phyloP scores from a whole-genome alignment of 2,113 vertebrate genomes.

The Rafetus swinhoei region DNA sequence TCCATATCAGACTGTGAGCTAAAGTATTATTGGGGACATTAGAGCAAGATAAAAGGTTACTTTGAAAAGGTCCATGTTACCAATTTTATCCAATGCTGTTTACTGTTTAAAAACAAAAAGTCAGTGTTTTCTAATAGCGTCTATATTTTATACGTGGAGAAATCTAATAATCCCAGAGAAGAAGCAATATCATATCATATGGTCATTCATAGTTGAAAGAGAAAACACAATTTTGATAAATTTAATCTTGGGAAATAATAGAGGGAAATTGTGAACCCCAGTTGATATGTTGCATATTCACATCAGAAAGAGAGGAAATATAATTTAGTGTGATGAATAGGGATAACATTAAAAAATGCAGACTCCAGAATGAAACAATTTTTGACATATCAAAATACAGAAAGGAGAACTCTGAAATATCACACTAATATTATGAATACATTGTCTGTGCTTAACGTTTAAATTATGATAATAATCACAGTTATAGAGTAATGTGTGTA shows the following conservation, averaged over 20 bases:
- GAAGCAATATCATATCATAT: constrained; percentile 1
- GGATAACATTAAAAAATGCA: constrained; percentile 5
- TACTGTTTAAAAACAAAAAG: constrained; percentile 25
- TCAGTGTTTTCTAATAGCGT: constrained; percentile 29
- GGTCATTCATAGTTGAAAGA: constrained; percentile 30
- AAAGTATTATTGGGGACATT: constrained; percentile 42
- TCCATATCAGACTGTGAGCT: constrained; percentile 37
- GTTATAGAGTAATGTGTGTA: accelerated
- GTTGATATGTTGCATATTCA: not conserved
- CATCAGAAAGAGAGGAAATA: constrained; percentile 1
- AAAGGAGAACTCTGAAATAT: not conserved
- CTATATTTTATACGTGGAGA: constrained; percentile 34
- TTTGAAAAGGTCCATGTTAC: constrained; percentile 50
- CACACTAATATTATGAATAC: not conserved
- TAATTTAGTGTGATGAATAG: constrained; percentile 28
- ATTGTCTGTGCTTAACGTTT: not conserved
- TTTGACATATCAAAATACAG: not conserved
- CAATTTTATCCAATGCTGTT: constrained; percentile 41
- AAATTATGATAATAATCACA: not conserved
- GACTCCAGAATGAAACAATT: not conserved
- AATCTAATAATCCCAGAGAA: constrained; percentile 45
- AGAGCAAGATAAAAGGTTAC: constrained; percentile 7
- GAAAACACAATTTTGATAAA: constrained; percentile 42
- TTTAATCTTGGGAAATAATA: constrained; percentile 17
- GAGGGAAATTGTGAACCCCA: not conserved